Base-by-base conservation (phyloP, 2,888 invertebrate species). In the Patella caerulea region DNA sequence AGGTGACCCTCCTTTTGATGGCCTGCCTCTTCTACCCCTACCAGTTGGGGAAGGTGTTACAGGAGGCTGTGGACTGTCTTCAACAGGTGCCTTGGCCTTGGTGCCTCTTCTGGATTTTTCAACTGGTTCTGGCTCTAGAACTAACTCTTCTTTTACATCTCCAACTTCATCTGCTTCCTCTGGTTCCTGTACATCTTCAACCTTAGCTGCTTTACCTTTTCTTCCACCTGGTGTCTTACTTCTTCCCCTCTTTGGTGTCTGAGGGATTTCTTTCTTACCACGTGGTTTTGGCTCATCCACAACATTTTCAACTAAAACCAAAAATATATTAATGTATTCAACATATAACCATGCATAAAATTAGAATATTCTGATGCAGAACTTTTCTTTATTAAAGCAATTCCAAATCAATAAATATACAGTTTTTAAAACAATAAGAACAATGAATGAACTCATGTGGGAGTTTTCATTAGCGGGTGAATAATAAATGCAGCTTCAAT, bases 121-220 rank as follows among this genome's bases (percentile, higher is more conserved):
- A 7, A 15, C 73, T 72, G 59, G 69, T 72, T 74, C 76, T 24
- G 69, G 19, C 24, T 65, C 65, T 14, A 24, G 34, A 5, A 9
- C 74, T 70, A 59, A 71, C 70, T 65, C 71, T 53, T 24, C 34
- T 74, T 73, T 72, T n/a, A 71, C 73, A 52, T 73, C 77, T 52
- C 56, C 71, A 19, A 71, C 75, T 71, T 76, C 52, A 54, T 73
- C 54, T 29, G 29, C 69, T 34, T 74, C 74, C 52, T 72, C 72
- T 24, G 45, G 45, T 11, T 73, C 34, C 12, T 78, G 55, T 59
- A 55, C 72, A 69, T 59, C 53, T 34, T 34, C 74, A 65, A 15
- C 65, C 29, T 75, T 52, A 54, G 52, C 72, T 59, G 72, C 54
- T 73, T 59, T 65, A 65, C 53, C 72, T 17, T 74, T 65, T 52